Conservation (phyloP, 2,113 vertebrate genomes). For the Phoxinus phoxinus region DNA sequence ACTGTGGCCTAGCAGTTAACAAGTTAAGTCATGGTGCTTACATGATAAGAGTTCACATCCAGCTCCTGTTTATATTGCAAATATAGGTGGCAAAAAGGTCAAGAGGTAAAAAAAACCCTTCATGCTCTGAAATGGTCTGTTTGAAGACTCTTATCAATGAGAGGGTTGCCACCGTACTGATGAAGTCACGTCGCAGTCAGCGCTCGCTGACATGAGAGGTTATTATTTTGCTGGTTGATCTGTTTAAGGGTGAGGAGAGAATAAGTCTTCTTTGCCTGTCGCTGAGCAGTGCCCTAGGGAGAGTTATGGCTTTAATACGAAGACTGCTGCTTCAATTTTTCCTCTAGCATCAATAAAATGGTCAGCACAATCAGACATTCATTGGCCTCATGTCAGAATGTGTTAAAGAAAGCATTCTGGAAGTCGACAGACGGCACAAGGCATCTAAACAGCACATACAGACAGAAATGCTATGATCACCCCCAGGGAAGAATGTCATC, state of each 20-base stretch:
- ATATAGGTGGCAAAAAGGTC: not conserved
- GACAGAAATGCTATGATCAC: constrained; percentile 4
- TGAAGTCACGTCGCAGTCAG: constrained; percentile 51
- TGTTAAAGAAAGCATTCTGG: constrained; percentile 63
- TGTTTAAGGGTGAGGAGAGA: constrained; percentile 57
- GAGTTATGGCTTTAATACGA: constrained; percentile 78
- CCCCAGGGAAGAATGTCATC: not conserved
- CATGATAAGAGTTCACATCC: not conserved
- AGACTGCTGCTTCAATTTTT: constrained; percentile 71
- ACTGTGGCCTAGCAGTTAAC: not conserved
- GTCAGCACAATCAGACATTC: constrained; percentile 71
- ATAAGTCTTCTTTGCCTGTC: constrained; percentile 35
- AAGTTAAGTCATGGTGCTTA: not conserved
- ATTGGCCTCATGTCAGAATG: constrained; percentile 65
- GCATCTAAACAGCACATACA: constrained; percentile 49
- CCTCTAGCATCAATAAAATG: constrained; percentile 66
- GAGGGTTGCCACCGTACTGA: constrained; percentile 1
- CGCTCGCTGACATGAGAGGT: constrained; percentile 50
- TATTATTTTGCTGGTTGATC: constrained; percentile 60
- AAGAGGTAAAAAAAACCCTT: not conserved
- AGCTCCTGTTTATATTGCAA: not conserved
- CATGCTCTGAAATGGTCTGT: not conserved
- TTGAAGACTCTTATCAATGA: not conserved
- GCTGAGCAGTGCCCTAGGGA: constrained; percentile 49
- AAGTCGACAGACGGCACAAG: constrained; percentile 26